phyloP scores from a whole-genome alignment of 2,888 invertebrate species.

The Ectobius pallidus region DNA sequence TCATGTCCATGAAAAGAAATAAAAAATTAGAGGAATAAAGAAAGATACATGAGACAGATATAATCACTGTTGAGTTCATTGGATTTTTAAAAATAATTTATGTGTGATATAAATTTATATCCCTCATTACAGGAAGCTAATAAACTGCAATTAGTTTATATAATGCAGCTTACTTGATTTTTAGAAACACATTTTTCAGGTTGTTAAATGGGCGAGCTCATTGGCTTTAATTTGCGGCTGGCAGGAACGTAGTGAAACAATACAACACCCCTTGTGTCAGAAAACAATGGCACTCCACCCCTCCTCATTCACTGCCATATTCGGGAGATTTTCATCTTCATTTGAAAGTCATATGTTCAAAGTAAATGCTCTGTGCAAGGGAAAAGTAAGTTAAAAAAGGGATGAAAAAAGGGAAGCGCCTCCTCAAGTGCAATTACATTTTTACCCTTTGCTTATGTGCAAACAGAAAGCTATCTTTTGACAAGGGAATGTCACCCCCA shows the following conservation, averaged over 20 bases:
- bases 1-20: too few species aligned
- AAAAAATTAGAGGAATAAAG: too few species aligned
- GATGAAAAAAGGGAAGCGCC: neutral
- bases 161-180: too few species aligned
- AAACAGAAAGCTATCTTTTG: neutral
- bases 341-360: slow-evolving; percentile 37
- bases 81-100: too few species aligned
- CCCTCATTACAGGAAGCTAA: too few species aligned
- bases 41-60: too few species aligned
- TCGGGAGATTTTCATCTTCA: slow-evolving; percentile 36
- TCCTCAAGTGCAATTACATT: slow-evolving; percentile 4
- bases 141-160: too few species aligned
- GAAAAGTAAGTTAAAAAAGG: neutral
- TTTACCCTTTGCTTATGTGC: slow-evolving; percentile 5
- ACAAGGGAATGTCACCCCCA: neutral
- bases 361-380: slow-evolving; percentile 25
- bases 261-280: neutral
- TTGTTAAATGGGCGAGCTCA: neutral
- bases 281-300: slow-evolving; percentile 28
- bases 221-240: slow-evolving; percentile 9
- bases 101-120: too few species aligned
- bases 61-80: too few species aligned
- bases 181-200: too few species aligned
- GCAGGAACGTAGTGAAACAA: neutral
- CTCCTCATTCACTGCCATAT: slow-evolving; percentile 8